Base-by-base conservation (phyloP, 2,113 vertebrate species). In the Gallinago paraguaiae region DNA sequence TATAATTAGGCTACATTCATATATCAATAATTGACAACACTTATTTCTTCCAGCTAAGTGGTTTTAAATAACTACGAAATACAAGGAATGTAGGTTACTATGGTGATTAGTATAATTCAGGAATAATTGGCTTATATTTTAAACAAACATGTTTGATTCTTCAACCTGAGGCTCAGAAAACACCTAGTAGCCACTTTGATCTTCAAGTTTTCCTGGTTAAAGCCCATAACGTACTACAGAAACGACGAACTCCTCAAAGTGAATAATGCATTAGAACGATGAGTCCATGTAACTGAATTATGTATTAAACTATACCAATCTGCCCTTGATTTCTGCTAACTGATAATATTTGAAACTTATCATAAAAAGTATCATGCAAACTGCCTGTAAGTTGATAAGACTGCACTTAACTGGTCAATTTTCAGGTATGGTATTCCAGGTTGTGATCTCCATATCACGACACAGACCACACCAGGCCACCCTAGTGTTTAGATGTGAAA, bases 1-100 rank as follows among this genome's bases (percentile, higher is more conserved):
- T 85, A 90, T 63, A 86, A 95, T 93, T 90, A 94, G 79, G 69
- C 54, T 82, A 79, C 75, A 46, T 82, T 93, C 53, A 87, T 46
- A 74, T 74, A 91, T 68, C 92, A 94, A 72, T 96, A 96, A 96
- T 48, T 93, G 93, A 85, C 88, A 94, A 77, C 27, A 86, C 33
- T 72, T 90, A 70, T 31, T 95, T 95, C 81, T 94, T 91, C 60
- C 83, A 92, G 78, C 31, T 95, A 95, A 95, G 39, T n/a, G 69
- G 43, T 39, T 89, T 94, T 57, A 92, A 95, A 95, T 80, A 88
- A 82, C 67, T 74, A 61, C 0, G 18, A 94, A 94, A 96, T 24
- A 87, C 39, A 86, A 31, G 39, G 18, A 94, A 68, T 39, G 53
- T 70, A 85, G 30, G 82, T 96, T 92, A 82, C 96, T 76, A 96